Conservation (phyloP, 2,113 vertebrate species). For the Psammodynastes pulverulentus region DNA sequence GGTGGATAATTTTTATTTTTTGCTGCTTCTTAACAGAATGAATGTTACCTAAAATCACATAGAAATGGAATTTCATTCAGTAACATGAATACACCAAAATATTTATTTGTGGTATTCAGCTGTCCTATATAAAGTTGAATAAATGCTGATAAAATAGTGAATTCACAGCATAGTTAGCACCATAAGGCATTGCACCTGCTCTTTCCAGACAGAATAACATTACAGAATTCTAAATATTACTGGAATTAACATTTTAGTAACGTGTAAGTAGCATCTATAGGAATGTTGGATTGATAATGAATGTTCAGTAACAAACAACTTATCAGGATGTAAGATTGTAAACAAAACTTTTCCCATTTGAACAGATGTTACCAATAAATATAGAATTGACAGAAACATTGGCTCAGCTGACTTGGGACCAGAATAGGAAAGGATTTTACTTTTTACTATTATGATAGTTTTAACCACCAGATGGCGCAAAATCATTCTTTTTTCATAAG, state of each 20-base stretch:
- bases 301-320: neutral
- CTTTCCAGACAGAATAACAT: neutral
- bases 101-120: neutral
- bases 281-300: neutral
- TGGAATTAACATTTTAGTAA: neutral
- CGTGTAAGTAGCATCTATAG: neutral
- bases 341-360: neutral
- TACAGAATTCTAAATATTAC: neutral
- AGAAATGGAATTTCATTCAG: neutral
- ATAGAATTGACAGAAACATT: neutral
- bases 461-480: slow-evolving; percentile 20
- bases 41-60: neutral
- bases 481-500: neutral
- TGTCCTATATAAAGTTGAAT: neutral
- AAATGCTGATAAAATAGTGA: neutral
- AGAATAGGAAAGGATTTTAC: neutral
- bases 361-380: neutral
- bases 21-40: neutral
- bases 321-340: neutral
- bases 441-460: neutral
- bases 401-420: neutral
- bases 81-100: neutral
- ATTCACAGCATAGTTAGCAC: neutral
- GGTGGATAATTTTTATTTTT: neutral
- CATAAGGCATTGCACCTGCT: neutral